Evolutionary conservation across 2,113 vertebrate genomes (phyloP).

Genomic region (Lutjanus erythropterus): DNA sequence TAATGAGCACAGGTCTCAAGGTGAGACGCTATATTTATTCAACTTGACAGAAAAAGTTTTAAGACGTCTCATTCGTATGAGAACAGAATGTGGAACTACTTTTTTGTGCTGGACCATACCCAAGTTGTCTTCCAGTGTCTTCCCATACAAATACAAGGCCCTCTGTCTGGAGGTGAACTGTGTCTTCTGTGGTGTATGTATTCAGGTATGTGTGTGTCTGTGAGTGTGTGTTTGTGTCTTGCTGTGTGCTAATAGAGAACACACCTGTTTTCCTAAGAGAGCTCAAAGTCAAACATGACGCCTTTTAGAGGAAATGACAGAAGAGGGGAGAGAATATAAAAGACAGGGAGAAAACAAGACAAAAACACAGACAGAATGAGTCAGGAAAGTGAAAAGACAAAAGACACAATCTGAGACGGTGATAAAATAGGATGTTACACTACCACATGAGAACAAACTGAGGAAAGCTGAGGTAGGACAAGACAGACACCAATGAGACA

Average conservation of each 20-base stretch:
- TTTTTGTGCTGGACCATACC: constrained; percentile 39
- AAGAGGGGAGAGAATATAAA: constrained; percentile 28
- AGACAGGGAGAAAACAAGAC: background rate
- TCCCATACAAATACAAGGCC: constrained; percentile 53
- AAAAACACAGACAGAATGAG: constrained; percentile 2
- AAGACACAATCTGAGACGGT: constrained; percentile 18
- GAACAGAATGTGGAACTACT: constrained; percentile 53
- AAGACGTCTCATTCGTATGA: constrained; percentile 47
- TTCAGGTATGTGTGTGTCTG: constrained; percentile 10
- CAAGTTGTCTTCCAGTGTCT: constrained; percentile 32
- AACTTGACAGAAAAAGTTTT: constrained; percentile 54
- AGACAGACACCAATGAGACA: background rate
- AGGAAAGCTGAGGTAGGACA: background rate
- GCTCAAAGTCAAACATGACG: constrained; percentile 62
- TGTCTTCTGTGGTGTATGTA: constrained; percentile 27
- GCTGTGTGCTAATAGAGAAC: constrained; percentile 48
- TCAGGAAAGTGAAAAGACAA: constrained; percentile 12
- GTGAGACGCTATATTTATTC: constrained; percentile 69
- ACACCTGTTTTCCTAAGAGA: constrained; percentile 67
- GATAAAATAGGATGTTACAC: background rate
- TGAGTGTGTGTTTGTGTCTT: background rate
- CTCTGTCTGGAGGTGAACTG: constrained; percentile 41
- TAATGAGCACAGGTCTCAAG: constrained; percentile 70
- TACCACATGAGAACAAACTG: background rate
- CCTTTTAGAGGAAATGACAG: constrained; percentile 53